Evolutionary conservation across 2,797 vertebrate genomes (phyloP), one percentile per base, ranked within the genome.

Genomic region (Capromys pilorides): DNA sequence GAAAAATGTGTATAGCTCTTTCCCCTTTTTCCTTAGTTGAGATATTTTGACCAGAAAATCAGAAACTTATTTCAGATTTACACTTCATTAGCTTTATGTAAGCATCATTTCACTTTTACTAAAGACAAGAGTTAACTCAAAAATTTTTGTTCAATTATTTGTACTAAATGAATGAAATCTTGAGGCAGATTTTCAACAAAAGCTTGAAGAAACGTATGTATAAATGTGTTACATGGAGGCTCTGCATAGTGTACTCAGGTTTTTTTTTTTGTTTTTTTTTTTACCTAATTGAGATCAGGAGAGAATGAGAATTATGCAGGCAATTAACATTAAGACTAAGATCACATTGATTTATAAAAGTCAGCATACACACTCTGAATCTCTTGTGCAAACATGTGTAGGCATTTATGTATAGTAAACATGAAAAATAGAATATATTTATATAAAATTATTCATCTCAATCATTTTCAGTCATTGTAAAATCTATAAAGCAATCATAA

Each of bases 11-110:
- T 45, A 59, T 96, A 87, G 94, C 94, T 96, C 87, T 86, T 67
- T 77, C 88, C 89, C 57, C 19, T 91, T 96, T 96, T 85, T 54
- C 80, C 57, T 93, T 31, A 73, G 75, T 82, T 95, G 97, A 97
- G 96, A 95, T 95, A 69, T 96, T 97, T 96, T 96, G 95, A 96
- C 84, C 89, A 86, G 95, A 96, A 96, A 94, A 95, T 91, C 84
- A 94, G 81, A 92, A 94, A 94, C 95, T 95, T 96, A 94, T 94
- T 96, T 94, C 69, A 94, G 78, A 78, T 96, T 96, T 95, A 94
- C 2, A 96, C 67, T 41, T 97, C 96, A 94, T 96, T 96, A 94
- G 69, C 94, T 81, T 90, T 95, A 88, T 14, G 21, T 90, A 94
- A 91, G 88, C 91, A 94, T 94, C 94, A 90, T 87, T 96, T 96